Evolutionary conservation across 2,113 vertebrate genomes (phyloP).

Genomic region (Charadrius vociferus): DNA sequence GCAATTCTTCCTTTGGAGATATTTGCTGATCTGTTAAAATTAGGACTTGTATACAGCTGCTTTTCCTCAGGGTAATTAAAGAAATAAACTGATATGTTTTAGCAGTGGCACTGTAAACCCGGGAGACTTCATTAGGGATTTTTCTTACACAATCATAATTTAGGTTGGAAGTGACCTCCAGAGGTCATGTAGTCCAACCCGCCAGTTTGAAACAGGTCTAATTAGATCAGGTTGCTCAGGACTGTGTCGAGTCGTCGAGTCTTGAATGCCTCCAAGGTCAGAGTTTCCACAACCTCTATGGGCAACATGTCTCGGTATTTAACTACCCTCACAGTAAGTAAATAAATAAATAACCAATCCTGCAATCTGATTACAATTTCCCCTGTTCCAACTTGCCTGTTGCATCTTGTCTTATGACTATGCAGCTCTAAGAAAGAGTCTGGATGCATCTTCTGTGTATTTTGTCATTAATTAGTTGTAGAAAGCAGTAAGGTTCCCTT

Average conservation of each 20-base stretch:
- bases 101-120: background rate
- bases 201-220: background rate
- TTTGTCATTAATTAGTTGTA: background rate
- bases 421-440: background rate
- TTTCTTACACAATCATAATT: background rate
- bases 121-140: background rate
- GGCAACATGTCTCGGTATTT: background rate
- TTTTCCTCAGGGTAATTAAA: background rate
- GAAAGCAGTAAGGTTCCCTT: background rate
- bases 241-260: accelerated
- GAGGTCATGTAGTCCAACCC: background rate
- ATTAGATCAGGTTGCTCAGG: conserved; percentile 40
- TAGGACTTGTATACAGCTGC: background rate
- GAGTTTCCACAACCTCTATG: background rate
- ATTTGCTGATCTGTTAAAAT: background rate
- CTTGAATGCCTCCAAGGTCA: background rate
- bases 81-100: background rate
- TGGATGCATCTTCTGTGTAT: background rate
- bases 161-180: background rate
- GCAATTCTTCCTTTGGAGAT: background rate
- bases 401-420: background rate
- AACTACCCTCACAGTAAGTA: background rate
- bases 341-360: background rate
- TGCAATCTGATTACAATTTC: background rate
- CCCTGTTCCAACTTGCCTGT: background rate